phyloP scores from a whole-genome alignment of 2,888 invertebrate genomes.

The Troides aeacus region DNA sequence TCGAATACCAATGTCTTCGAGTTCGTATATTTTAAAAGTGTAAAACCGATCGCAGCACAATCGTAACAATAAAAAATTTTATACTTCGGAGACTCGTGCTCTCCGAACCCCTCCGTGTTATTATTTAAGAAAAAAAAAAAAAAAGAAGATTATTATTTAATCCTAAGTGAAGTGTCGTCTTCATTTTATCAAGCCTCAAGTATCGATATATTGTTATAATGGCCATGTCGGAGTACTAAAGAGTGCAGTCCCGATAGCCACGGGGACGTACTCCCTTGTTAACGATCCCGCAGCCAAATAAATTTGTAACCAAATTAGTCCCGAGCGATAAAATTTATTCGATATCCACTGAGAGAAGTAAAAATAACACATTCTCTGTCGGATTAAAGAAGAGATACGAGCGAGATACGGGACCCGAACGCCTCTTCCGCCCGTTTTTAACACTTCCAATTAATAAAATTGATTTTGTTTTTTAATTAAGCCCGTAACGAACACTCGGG shows the following conservation, averaged over 20 bases:
- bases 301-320: slow-evolving; percentile 81
- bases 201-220: slow-evolving; percentile 78
- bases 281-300: slow-evolving; percentile 78
- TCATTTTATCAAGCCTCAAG: slow-evolving; percentile 75
- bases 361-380: slow-evolving; percentile 80
- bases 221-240: slow-evolving; percentile 69
- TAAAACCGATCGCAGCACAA: slow-evolving; percentile 54
- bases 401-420: slow-evolving; percentile 67
- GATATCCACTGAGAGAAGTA: slow-evolving; percentile 77
- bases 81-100: slow-evolving; percentile 53
- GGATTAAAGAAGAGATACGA: slow-evolving; percentile 79
- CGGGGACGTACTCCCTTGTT: slow-evolving; percentile 76
- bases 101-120: slow-evolving; percentile 38
- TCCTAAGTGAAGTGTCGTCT: slow-evolving; percentile 75
- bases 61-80: slow-evolving; percentile 67
- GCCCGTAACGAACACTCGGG: slow-evolving; percentile 68
- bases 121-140: slow-evolving; percentile 43
- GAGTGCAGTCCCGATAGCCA: slow-evolving; percentile 73
- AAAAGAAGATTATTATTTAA: slow-evolving; percentile 71
- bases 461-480: slow-evolving; percentile 81
- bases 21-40: slow-evolving; percentile 54
- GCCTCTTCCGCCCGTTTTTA: slow-evolving; percentile 78
- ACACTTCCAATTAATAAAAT: slow-evolving; percentile 81
- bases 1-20: slow-evolving; percentile 51
- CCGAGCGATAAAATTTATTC: slow-evolving; percentile 79